Conservation (phyloP, 2,888 invertebrate genomes). For the Agrochola lota region DNA sequence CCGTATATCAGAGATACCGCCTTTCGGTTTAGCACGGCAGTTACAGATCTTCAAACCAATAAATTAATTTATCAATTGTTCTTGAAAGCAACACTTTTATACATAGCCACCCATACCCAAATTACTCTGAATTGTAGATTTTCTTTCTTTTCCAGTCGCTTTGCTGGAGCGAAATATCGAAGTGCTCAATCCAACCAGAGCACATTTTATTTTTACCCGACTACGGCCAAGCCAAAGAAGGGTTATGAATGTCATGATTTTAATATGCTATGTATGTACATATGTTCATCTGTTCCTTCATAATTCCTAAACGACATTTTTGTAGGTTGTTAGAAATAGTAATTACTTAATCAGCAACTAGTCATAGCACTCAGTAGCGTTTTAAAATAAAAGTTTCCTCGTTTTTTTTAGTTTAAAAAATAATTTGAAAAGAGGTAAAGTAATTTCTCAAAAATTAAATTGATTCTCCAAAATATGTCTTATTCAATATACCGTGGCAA, state of each 20-base stretch:
- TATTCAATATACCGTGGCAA: slow-evolving; percentile 12
- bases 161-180: not conserved
- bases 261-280: too few species aligned
- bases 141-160: not conserved
- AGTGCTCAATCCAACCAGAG: not conserved
- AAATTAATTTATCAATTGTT: not conserved
- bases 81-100: not conserved
- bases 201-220: not conserved
- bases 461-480: not conserved
- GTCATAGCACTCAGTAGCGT: not conserved
- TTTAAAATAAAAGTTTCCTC: not conserved
- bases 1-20: too few species aligned
- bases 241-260: not conserved
- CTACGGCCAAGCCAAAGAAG: not conserved
- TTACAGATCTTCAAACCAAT: too few species aligned
- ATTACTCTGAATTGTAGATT: not conserved
- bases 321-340: not conserved
- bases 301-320: not conserved
- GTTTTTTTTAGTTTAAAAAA: not conserved
- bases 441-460: not conserved
- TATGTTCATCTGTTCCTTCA: not conserved
- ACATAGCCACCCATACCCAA: not conserved
- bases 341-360: not conserved
- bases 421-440: not conserved
- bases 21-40: too few species aligned